Conservation (phyloP, 2,888 invertebrate species). For the Drosophila leonis region DNA sequence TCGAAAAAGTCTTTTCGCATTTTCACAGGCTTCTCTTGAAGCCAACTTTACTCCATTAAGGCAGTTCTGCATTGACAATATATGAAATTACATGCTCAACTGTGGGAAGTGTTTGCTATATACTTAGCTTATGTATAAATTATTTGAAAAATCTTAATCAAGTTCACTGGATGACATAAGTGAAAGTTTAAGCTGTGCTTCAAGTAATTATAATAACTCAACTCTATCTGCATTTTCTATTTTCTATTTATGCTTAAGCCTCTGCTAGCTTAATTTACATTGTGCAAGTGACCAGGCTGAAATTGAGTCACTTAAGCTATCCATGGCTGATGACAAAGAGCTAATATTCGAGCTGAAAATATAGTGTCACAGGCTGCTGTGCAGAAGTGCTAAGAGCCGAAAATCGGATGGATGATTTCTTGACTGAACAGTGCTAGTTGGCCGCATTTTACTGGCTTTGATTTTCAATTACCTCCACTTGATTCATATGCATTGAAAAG, state of each 20-base stretch:
- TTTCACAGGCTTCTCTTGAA: too few species aligned
- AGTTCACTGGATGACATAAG: too few species aligned
- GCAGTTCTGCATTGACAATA: too few species aligned
- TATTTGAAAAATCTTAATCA: too few species aligned
- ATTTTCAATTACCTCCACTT: constrained; percentile 72
- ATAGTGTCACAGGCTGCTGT: not conserved
- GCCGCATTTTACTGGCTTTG: constrained; percentile 63
- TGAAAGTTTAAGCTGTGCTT: too few species aligned
- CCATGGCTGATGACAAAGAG: not conserved
- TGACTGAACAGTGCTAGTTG: constrained; percentile 30
- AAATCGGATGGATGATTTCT: constrained; percentile 51
- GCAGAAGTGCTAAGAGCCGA: constrained; percentile 24
- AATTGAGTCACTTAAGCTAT: not conserved
- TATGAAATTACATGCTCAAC: too few species aligned
- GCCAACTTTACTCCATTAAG: too few species aligned
- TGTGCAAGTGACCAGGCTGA: not conserved
- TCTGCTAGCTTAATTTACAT: not conserved
- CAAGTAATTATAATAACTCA: too few species aligned
- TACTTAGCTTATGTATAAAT: too few species aligned
- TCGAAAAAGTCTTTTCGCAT: too few species aligned
- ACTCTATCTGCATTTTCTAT: not conserved
- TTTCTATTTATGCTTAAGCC: not conserved
- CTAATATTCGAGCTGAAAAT: not conserved
- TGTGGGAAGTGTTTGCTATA: too few species aligned
- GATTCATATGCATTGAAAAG: constrained; percentile 70